Evolutionary conservation across 2,113 vertebrate species (phyloP).

Genomic region (Herpailurus yagouaroundi): DNA sequence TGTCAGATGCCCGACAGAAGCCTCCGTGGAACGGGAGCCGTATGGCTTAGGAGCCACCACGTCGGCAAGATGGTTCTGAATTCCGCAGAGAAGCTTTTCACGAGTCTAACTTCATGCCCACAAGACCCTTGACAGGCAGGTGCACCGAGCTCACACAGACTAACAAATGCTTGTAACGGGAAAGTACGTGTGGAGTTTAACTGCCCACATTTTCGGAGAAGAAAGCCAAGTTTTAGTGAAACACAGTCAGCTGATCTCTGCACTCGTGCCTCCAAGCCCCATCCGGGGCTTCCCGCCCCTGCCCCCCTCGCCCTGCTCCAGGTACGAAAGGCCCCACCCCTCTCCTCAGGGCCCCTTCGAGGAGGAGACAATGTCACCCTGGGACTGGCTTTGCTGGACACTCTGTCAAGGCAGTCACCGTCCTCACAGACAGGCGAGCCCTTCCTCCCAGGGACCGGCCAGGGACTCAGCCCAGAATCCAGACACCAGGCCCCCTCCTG

Average conservation of each 20-base stretch:
- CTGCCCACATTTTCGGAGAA: too few relatives aligned
- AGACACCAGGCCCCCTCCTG: not conserved
- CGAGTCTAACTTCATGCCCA: not conserved
- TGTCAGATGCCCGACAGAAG: not conserved
- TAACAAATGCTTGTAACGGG: too few relatives aligned
- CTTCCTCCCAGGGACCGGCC: not conserved
- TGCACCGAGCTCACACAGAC: too few relatives aligned
- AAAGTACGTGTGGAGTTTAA: too few relatives aligned
- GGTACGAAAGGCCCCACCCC: not conserved
- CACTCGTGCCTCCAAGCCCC: not conserved
- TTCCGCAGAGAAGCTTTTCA: not conserved
- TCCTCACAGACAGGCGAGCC: not conserved
- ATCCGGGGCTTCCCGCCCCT: not conserved
- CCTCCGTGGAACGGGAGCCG: too few relatives aligned
- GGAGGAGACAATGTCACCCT: not conserved
- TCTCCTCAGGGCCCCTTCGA: not conserved
- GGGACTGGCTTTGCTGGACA: too few relatives aligned
- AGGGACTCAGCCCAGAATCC: not conserved
- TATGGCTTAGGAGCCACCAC: not conserved
- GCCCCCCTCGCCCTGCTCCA: too few relatives aligned
- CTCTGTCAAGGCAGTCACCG: not conserved
- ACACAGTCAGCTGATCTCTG: not conserved
- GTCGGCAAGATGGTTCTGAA: not conserved
- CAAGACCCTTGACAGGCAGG: not conserved
- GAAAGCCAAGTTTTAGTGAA: too few relatives aligned